Percentiles rank a stretch among this genome's conserved stretches.
Evolutionary conservation across 2,888 invertebrate species (phyloP).

Genomic region (Acanthacorydalis orientalis): DNA sequence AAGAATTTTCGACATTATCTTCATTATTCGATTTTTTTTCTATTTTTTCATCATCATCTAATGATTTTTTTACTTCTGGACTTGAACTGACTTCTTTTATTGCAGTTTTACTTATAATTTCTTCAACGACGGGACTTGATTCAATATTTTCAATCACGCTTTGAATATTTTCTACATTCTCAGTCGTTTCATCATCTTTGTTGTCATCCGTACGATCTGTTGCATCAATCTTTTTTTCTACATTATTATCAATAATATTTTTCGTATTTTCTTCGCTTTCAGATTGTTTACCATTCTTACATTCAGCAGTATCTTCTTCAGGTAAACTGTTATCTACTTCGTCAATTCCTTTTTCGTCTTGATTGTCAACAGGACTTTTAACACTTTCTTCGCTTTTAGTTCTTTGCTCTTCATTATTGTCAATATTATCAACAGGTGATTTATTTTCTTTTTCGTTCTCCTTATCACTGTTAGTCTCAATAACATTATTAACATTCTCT

Average conservation of each 20-base stretch:
- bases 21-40: neutral
- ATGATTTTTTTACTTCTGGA: neutral
- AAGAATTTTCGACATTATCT: neutral
- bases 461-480: neutral
- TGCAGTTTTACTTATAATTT: neutral
- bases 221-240: neutral
- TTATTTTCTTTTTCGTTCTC: neutral
- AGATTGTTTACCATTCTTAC: neutral
- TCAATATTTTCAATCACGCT: slow-evolving; percentile 3
- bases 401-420: neutral
- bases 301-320: neutral
- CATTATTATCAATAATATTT: slow-evolving; percentile 2
- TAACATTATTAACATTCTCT: neutral
- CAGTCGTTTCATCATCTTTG: neutral
- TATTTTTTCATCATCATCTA: neutral
- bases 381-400: neutral
- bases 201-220: neutral
- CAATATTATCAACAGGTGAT: neutral
- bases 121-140: neutral
- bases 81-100: neutral
- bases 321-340: neutral
- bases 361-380: neutral
- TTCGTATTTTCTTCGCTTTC: slow-evolving; percentile 3
- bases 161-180: slow-evolving; percentile 1
- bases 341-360: neutral